Evolutionary conservation across 2,888 invertebrate species (phyloP).

Genomic region (Mesorhabditis spiculigera): DNA sequence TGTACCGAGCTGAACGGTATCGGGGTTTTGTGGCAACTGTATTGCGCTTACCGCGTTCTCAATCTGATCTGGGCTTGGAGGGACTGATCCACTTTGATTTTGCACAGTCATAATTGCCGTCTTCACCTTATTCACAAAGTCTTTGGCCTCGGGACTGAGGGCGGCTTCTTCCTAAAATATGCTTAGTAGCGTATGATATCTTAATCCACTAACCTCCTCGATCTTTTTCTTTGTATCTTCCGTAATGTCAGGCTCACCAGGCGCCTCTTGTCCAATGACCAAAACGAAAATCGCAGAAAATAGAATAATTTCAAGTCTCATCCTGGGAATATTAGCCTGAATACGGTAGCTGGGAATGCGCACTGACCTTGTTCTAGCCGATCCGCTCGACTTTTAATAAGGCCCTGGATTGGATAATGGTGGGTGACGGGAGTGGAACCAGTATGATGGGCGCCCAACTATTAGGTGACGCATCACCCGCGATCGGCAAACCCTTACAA

Average conservation of each 20-base stretch:
- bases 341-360: no score
- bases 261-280: neutral
- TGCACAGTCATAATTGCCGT: neutral
- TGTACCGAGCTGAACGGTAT: neutral
- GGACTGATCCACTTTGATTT: neutral
- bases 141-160: neutral
- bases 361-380: no score
- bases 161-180: neutral
- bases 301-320: no score
- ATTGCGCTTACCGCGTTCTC: neutral
- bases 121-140: neutral
- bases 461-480: no score
- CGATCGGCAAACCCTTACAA: no score
- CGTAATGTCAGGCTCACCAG: neutral
- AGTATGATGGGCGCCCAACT: no score
- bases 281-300: no score
- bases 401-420: no score
- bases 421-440: no score
- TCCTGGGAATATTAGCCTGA: no score
- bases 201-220: neutral
- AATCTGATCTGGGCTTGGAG: neutral
- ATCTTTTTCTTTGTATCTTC: neutral
- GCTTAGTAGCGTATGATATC: no score
- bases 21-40: neutral
- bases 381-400: no score